A percentile compares a stretch with the other conserved stretches of the same genome.
Evolutionary conservation across 2,888 invertebrate genomes (phyloP).

Genomic region (Tholera decimalis): DNA sequence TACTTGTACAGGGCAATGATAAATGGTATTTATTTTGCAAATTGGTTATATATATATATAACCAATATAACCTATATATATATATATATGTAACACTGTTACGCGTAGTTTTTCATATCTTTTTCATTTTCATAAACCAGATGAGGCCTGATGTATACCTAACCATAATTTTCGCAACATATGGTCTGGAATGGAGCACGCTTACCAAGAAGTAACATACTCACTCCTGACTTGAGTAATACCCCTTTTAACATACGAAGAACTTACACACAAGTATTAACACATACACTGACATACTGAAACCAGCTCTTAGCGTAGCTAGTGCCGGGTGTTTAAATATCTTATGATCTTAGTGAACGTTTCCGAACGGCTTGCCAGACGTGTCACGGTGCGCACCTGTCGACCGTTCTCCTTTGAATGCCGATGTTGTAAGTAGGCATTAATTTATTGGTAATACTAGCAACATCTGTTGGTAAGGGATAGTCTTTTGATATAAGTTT

Average conservation of each 20-base stretch:
- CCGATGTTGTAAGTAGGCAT: conserved; percentile 39
- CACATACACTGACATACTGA: conserved; percentile 4
- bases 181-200: neutral
- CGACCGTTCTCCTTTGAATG: conserved; percentile 39
- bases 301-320: conserved; percentile 30
- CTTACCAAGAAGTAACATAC: neutral
- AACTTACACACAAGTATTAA: conserved; percentile 1
- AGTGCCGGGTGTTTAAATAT: conserved; percentile 58
- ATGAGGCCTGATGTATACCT: too few species aligned
- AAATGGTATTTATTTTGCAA: too few species aligned
- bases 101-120: too few species aligned
- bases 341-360: conserved; percentile 58
- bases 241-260: neutral
- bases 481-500: neutral
- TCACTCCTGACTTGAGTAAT: neutral
- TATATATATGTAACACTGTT: too few species aligned
- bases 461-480: conserved; percentile 10
- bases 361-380: conserved; percentile 39
- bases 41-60: too few species aligned
- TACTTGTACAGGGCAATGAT: too few species aligned
- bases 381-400: conserved; percentile 55
- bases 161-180: too few species aligned
- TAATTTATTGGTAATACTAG: conserved; percentile 19
- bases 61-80: too few species aligned
- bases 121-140: too few species aligned